phyloP scores from a whole-genome alignment of 2,888 invertebrate species.

The Rhagonycha fulva region DNA sequence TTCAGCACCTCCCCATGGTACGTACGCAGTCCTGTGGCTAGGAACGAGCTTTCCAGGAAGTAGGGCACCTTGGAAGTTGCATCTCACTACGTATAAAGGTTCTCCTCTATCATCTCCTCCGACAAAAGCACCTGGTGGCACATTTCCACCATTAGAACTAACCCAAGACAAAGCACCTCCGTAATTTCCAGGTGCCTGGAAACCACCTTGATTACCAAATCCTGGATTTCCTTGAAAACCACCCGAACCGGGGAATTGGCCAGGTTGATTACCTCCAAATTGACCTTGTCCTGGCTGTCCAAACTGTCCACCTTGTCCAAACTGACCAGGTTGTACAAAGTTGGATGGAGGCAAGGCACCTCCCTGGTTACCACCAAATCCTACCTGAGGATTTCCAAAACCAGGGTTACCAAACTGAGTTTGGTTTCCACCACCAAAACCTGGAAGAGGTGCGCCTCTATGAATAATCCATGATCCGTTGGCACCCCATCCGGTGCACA shows the following conservation, averaged over 20 bases:
- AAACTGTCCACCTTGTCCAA: neutral
- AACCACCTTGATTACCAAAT: neutral
- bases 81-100: constrained; percentile 71
- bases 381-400: neutral
- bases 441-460: constrained; percentile 34
- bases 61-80: constrained; percentile 70
- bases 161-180: constrained; percentile 61
- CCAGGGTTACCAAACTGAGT: neutral
- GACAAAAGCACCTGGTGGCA: constrained; percentile 76
- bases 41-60: constrained; percentile 80
- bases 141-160: constrained; percentile 65
- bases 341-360: neutral
- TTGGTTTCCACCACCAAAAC: constrained; percentile 6
- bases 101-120: constrained; percentile 66
- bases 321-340: neutral
- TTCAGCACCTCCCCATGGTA: constrained; percentile 79
- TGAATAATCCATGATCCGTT: constrained; percentile 81
- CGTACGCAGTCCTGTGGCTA: constrained; percentile 65
- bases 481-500: constrained; percentile 88
- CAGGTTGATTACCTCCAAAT: neutral
- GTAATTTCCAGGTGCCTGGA: neutral
- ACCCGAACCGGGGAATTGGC: neutral
- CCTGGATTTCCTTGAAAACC: neutral
- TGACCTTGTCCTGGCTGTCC: neutral
- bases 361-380: neutral